Evolutionary conservation across 2,888 invertebrate genomes (phyloP).

Genomic region (Crepidodera aurea): DNA sequence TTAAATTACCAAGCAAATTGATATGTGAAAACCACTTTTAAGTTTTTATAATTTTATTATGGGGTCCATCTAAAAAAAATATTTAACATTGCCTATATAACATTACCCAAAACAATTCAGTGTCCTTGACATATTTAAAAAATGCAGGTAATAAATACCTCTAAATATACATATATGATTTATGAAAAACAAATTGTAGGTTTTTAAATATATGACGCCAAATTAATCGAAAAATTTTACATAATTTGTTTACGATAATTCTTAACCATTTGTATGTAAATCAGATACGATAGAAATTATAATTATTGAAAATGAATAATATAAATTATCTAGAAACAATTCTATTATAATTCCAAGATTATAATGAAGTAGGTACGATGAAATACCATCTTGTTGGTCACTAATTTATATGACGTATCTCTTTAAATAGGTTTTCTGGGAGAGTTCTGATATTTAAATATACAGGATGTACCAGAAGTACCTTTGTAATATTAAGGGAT

Average conservation of each 20-base stretch:
- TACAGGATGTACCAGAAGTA: too few species aligned
- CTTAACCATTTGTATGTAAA: slow-evolving; percentile 41
- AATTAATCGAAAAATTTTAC: slow-evolving; percentile 30
- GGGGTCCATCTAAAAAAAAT: too few species aligned
- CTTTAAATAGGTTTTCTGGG: slow-evolving; percentile 19
- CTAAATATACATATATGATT: not conserved
- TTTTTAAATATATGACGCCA: slow-evolving; percentile 5
- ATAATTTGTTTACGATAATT: slow-evolving; percentile 35
- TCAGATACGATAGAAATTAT: slow-evolving; percentile 35
- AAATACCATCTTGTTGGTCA: slow-evolving; percentile 40
- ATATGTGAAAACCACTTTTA: too few species aligned
- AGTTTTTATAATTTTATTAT: too few species aligned
- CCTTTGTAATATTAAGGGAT: too few species aligned
- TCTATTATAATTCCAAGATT: slow-evolving; percentile 45
- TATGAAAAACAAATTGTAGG: not conserved
- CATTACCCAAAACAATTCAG: too few species aligned
- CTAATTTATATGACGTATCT: slow-evolving; percentile 13
- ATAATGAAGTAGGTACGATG: slow-evolving; percentile 45
- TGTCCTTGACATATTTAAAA: too few species aligned
- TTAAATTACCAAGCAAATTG: too few species aligned
- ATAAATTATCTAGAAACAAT: slow-evolving; percentile 51
- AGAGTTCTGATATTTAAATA: not conserved
- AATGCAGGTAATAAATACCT: too few species aligned
- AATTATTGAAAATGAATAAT: slow-evolving; percentile 48
- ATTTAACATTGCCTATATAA: too few species aligned